Evolutionary conservation across 2,113 vertebrate genomes (phyloP).

Genomic region (Xenus cinereus): DNA sequence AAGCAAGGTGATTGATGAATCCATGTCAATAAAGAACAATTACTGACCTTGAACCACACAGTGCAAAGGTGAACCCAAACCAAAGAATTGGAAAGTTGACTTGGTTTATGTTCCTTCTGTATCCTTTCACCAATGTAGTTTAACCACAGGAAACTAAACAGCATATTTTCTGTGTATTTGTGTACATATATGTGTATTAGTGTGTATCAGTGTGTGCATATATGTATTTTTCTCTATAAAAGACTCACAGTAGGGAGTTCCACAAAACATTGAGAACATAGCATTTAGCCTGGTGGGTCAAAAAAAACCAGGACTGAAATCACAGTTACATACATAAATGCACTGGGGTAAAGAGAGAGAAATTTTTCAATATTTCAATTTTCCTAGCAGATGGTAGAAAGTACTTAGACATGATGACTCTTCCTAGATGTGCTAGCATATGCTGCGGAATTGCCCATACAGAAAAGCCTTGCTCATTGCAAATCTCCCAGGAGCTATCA

Average conservation of each 20-base stretch:
- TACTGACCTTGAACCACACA: neutral
- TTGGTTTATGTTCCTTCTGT: neutral
- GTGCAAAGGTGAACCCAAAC: neutral
- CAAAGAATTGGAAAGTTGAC: neutral
- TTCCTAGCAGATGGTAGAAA: slow-evolving; percentile 73
- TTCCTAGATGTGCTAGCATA: slow-evolving; percentile 70
- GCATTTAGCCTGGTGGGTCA: neutral
- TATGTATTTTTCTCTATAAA: neutral
- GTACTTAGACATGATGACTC: slow-evolving; percentile 61
- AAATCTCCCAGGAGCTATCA: slow-evolving; percentile 70
- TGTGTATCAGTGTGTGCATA: neutral
- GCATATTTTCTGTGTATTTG: neutral
- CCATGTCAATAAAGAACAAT: neutral
- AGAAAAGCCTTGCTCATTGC: slow-evolving; percentile 66
- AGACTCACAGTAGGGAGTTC: neutral
- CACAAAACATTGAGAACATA: neutral
- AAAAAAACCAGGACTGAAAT: slow-evolving; percentile 38
- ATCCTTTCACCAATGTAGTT: neutral
- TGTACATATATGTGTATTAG: neutral
- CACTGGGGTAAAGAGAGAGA: neutral
- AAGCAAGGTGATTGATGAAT: neutral
- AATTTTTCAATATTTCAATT: slow-evolving; percentile 55
- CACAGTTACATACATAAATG: neutral
- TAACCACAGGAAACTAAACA: neutral
- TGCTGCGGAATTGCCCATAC: slow-evolving; percentile 65